phyloP scores from a whole-genome alignment of 1,140 invertebrate genomes.

The Eubasilissa regina region DNA sequence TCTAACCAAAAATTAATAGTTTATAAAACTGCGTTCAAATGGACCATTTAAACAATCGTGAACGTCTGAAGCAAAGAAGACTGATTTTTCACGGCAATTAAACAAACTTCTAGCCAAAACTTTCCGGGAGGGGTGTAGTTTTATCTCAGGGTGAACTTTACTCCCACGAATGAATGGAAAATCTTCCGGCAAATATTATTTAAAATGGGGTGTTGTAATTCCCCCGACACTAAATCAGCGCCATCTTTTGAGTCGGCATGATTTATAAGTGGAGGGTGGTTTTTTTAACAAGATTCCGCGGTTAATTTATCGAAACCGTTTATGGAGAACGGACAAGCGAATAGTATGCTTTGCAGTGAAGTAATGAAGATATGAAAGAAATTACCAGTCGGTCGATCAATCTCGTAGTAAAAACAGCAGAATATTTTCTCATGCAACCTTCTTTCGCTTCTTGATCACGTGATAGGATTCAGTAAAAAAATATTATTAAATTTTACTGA shows the following conservation, averaged over 20 bases:
- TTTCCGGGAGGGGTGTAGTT: neutral
- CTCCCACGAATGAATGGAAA: constrained; percentile 8
- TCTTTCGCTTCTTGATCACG: no score
- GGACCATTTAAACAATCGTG: constrained; percentile 13
- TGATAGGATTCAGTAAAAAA: no score
- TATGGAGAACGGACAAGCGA: neutral
- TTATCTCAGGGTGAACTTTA: constrained; percentile 20
- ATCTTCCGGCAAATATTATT: constrained; percentile 28
- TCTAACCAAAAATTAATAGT: neutral
- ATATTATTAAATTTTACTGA: no score
- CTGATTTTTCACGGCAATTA: constrained; percentile 34
- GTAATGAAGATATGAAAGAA: no score
- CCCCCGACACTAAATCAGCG: constrained; percentile 29
- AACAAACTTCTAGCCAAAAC: constrained; percentile 14
- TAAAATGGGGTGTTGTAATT: constrained; percentile 22
- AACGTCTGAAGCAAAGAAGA: neutral
- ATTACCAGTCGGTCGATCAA: no score
- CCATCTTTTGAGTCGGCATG: constrained; percentile 12
- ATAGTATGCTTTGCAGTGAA: no score
- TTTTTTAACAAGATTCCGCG: constrained; percentile 7
- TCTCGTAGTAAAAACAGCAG: no score
- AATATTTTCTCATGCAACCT: no score
- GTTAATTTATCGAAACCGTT: constrained; percentile 18
- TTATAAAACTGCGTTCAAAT: neutral
- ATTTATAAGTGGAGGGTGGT: constrained; percentile 4